Percentiles rank a stretch among this genome's conserved stretches.
Evolutionary conservation across 2,113 vertebrate species (phyloP).

Genomic region (Limnothrissa miodon): DNA sequence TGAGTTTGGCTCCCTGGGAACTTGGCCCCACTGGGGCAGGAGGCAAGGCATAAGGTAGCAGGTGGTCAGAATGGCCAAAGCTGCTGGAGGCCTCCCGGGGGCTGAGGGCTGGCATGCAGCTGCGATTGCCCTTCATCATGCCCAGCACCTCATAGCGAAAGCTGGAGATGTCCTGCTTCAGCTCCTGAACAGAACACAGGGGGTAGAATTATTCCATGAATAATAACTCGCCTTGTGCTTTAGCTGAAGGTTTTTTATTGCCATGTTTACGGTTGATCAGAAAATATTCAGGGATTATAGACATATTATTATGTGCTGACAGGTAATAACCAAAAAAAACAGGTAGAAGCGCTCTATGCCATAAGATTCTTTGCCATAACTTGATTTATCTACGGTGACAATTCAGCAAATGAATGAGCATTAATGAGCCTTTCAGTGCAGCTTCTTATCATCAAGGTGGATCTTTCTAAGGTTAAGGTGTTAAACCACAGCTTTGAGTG

Average conservation of each 20-base stretch:
- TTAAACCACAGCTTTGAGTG: too few species aligned
- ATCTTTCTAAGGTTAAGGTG: too few species aligned
- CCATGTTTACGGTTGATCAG: not conserved
- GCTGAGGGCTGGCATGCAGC: conserved; percentile 57
- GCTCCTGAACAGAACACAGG: conserved; percentile 73
- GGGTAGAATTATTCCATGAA: not conserved
- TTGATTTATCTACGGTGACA: not conserved
- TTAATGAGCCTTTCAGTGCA: too few species aligned
- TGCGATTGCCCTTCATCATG: conserved; percentile 80
- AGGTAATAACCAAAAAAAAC: not conserved
- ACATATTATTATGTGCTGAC: not conserved
- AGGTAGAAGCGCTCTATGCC: not conserved
- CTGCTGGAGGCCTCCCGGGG: conserved; percentile 56
- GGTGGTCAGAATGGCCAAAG: conserved; percentile 74
- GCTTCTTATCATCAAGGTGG: too few species aligned
- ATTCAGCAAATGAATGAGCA: not conserved
- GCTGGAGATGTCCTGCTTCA: conserved; percentile 98
- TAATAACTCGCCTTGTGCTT: not conserved
- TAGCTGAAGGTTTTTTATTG: not conserved
- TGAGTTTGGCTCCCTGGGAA: conserved; percentile 69
- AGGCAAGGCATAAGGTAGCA: conserved; percentile 58
- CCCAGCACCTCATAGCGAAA: conserved; percentile 96
- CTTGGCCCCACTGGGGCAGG: conserved; percentile 62
- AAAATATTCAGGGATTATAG: not conserved
- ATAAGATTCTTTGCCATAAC: not conserved